Evolutionary conservation across 2,888 invertebrate species (phyloP).

Genomic region (Lithodes maja): DNA sequence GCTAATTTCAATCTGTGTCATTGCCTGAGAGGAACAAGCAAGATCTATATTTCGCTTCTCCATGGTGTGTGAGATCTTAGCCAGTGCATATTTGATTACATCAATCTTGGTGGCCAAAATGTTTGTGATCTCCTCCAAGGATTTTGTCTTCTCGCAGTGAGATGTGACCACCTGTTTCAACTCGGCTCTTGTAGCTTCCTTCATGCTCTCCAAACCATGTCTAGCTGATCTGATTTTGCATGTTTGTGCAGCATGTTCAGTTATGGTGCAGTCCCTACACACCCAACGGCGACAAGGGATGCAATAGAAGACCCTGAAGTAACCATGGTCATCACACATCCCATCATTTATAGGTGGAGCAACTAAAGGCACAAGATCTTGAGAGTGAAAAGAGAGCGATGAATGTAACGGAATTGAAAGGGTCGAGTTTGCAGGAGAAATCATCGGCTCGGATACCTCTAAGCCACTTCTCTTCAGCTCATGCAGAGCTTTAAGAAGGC

Average conservation of each 20-base stretch:
- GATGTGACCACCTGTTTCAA: neutral
- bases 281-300: neutral
- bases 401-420: neutral
- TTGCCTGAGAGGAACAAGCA: neutral
- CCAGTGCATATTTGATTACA: neutral
- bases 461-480: neutral
- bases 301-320: neutral
- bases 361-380: neutral
- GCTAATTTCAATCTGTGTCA: neutral
- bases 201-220: slow-evolving; percentile 2
- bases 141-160: neutral
- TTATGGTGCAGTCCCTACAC: slow-evolving; percentile 1
- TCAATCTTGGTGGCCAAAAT: neutral
- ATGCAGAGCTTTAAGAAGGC: slow-evolving; percentile 8
- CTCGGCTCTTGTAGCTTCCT: neutral
- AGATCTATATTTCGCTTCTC: neutral
- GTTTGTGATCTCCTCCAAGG: neutral
- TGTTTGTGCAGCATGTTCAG: neutral
- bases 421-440: neutral
- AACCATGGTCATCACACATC: slow-evolving; percentile 1
- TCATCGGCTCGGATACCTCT: neutral
- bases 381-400: neutral
- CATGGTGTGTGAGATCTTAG: neutral
- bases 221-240: neutral
- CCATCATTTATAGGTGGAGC: neutral